A percentile compares a stretch with the other conserved stretches of the same genome.
These are phyloP conservation scores for Gonioctena quinquepunctata DNA, from an alignment of 1,140 invertebrate genomes.

Conservation along the genomic window DNA sequence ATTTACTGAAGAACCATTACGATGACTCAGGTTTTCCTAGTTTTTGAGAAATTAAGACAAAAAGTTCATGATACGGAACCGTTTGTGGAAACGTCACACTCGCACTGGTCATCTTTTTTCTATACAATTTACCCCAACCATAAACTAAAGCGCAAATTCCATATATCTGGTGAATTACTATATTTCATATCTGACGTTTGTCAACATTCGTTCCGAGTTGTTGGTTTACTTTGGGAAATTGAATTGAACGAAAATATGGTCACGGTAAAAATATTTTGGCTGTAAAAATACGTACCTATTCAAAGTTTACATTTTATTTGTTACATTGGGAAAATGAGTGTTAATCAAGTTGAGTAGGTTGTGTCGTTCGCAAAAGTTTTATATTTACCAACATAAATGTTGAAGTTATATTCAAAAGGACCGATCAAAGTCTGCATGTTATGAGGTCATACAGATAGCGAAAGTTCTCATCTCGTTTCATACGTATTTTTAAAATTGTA, in stretches of 20 bases:
- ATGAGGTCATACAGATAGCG: no score
- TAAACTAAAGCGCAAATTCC: background rate
- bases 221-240: constrained; percentile 39
- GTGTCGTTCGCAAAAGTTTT: background rate
- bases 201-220: constrained; percentile 23
- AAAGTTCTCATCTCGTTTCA: no score
- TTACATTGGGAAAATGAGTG: background rate
- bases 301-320: background rate
- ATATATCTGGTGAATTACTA: background rate
- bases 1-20: no score
- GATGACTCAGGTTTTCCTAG: no score
- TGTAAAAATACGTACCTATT: constrained; percentile 8
- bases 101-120: no score
- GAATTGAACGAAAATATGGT: constrained; percentile 19
- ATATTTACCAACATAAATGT: background rate
- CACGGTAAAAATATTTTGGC: constrained; percentile 6
- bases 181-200: constrained; percentile 2
- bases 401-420: no score
- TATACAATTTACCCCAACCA: background rate
- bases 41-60: no score
- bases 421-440: no score
- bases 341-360: constrained; percentile 10
- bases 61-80: no score
- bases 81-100: no score
- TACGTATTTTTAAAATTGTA: no score